Evolutionary conservation across 2,888 invertebrate genomes (phyloP).

Genomic region (Catocala sponsa): DNA sequence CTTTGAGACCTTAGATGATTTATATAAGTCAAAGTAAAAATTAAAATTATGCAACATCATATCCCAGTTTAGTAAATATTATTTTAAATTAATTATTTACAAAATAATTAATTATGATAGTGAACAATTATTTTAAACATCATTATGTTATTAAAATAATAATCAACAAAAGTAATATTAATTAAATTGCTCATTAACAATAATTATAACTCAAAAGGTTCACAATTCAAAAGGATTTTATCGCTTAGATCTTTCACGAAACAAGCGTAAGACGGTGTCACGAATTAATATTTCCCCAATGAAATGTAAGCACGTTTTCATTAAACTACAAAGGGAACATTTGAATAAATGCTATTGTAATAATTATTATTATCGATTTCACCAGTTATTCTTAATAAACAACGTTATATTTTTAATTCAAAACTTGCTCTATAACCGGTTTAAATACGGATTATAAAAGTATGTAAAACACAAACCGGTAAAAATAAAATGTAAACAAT

Average conservation of each 20-base stretch:
- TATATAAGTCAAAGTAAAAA: too few species aligned
- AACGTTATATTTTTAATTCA: too few species aligned
- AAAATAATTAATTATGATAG: too few species aligned
- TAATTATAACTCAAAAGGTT: neutral
- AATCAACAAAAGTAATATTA: neutral
- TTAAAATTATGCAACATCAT: too few species aligned
- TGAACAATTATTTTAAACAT: too few species aligned
- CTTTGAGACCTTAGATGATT: too few species aligned
- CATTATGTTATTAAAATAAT: too few species aligned
- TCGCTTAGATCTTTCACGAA: slow-evolving; percentile 3
- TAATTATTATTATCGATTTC: neutral
- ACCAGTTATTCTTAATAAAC: too few species aligned
- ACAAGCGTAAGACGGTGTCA: neutral
- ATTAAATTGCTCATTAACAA: slow-evolving; percentile 6
- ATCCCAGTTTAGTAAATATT: too few species aligned
- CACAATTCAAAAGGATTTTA: slow-evolving; percentile 5
- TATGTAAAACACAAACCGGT: neutral
- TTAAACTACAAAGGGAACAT: slow-evolving; percentile 2
- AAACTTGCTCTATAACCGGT: slow-evolving; percentile 9
- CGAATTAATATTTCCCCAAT: slow-evolving; percentile 4
- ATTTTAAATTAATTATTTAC: too few species aligned
- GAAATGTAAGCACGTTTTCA: slow-evolving; percentile 11
- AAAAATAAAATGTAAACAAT: slow-evolving; percentile 15
- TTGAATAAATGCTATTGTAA: neutral
- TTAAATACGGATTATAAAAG: neutral